Conservation (phyloP, 2,113 vertebrate species). For the Eublepharis macularius region DNA sequence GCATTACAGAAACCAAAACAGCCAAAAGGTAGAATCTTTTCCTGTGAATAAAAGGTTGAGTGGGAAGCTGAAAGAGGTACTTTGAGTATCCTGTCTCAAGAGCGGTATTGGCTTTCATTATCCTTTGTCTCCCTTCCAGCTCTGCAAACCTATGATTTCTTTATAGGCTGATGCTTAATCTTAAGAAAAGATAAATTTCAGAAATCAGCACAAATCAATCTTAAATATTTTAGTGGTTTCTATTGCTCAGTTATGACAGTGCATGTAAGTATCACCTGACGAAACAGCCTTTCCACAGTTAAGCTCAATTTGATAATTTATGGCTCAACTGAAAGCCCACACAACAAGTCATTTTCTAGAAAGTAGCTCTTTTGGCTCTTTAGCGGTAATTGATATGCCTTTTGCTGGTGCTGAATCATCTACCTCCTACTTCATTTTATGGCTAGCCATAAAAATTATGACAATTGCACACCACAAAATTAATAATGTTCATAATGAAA, state of each 20-base stretch:
- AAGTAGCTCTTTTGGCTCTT: conserved; percentile 44
- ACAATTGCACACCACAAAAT: conserved; percentile 53
- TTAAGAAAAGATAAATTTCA: neutral
- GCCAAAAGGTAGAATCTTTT: too few relatives aligned
- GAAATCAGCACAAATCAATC: neutral
- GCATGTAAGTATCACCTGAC: neutral
- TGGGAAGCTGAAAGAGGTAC: too few relatives aligned
- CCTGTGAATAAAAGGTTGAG: too few relatives aligned
- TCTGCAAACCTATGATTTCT: neutral
- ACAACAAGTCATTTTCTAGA: neutral
- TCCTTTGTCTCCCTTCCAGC: neutral
- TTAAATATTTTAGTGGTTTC: neutral
- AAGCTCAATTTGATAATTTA: neutral
- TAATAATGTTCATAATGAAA: conserved; percentile 59
- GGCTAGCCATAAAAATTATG: conserved; percentile 57
- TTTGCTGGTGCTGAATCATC: conserved; percentile 48
- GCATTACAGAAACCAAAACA: too few relatives aligned
- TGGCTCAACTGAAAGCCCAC: neutral
- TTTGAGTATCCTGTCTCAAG: too few relatives aligned
- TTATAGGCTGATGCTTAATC: neutral
- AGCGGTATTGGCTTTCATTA: neutral
- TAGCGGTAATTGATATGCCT: conserved; percentile 50
- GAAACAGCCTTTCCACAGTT: neutral
- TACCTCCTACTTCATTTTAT: conserved; percentile 26
- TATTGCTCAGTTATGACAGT: neutral